Evolutionary conservation across 2,113 vertebrate genomes (phyloP).

Genomic region (Rhagologus leucostigma): DNA sequence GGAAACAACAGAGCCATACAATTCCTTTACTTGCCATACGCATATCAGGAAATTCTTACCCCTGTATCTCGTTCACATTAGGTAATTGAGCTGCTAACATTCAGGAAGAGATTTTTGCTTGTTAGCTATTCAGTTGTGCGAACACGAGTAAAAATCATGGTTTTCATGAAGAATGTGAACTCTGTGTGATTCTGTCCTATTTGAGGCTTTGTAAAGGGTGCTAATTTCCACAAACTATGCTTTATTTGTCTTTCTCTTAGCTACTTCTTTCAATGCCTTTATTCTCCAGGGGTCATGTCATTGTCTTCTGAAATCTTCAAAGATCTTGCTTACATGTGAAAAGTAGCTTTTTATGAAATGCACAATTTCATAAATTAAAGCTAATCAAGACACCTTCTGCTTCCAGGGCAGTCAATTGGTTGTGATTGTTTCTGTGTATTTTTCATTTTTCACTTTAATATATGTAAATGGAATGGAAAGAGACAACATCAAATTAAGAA

Average conservation of each 20-base stretch:
- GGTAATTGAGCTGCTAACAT: not conserved
- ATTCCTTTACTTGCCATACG: conserved; percentile 8
- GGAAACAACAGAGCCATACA: conserved; percentile 12
- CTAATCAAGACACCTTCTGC: conserved; percentile 12
- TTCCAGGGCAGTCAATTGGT: not conserved
- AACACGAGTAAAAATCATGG: conserved; percentile 1
- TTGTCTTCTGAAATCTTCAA: conserved; percentile 66
- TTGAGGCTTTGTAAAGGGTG: conserved; percentile 13
- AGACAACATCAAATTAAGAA: not conserved
- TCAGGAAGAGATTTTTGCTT: not conserved
- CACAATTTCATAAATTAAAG: conserved; percentile 23
- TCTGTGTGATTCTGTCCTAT: not conserved
- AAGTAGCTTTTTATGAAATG: conserved; percentile 18
- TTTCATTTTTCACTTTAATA: not conserved
- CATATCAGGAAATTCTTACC: conserved; percentile 37
- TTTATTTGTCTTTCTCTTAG: conserved; percentile 53
- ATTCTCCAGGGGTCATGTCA: conserved; percentile 52
- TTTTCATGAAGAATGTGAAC: not conserved
- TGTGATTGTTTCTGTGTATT: not conserved
- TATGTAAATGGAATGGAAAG: not conserved
- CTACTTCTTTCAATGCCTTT: conserved; percentile 54
- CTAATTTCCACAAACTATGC: not conserved
- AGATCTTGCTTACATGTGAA: conserved; percentile 55
- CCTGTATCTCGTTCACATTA: not conserved
- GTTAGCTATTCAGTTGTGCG: not conserved